phyloP scores from a whole-genome alignment of 2,797 vertebrate genomes.

The Pyrocephalus nanus region DNA sequence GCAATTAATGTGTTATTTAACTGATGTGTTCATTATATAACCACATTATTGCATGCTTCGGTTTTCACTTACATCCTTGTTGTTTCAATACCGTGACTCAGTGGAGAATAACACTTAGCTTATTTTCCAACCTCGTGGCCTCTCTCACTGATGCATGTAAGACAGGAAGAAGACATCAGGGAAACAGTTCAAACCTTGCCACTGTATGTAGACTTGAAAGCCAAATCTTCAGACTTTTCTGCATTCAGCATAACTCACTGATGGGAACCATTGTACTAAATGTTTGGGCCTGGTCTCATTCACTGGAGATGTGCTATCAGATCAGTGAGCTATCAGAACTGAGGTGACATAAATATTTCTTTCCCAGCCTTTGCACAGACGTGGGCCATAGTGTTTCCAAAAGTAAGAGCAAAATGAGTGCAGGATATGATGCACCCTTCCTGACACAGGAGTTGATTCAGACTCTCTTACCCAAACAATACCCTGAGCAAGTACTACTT shows the following conservation, averaged over 20 bases:
- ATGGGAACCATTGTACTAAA: not conserved
- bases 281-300: not conserved
- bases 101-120: not conserved
- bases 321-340: not conserved
- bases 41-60: not conserved
- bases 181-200: not conserved
- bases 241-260: not conserved
- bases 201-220: not conserved
- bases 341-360: not conserved
- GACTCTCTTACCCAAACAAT: not conserved
- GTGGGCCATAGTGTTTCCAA: fast-evolving
- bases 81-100: not conserved
- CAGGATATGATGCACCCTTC: not conserved
- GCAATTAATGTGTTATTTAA: not conserved
- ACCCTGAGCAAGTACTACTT: not conserved
- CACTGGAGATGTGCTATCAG: not conserved
- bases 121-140: not conserved
- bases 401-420: not conserved
- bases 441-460: not conserved
- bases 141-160: not conserved
- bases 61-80: not conserved
- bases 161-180: not conserved
- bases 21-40: not conserved
- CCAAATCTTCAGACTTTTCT: not conserved
- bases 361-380: not conserved